These are phyloP conservation scores for Lepidocolaptes lacrymiger DNA, from an alignment of 2,797 vertebrate genomes.

Conservation along the genomic window DNA sequence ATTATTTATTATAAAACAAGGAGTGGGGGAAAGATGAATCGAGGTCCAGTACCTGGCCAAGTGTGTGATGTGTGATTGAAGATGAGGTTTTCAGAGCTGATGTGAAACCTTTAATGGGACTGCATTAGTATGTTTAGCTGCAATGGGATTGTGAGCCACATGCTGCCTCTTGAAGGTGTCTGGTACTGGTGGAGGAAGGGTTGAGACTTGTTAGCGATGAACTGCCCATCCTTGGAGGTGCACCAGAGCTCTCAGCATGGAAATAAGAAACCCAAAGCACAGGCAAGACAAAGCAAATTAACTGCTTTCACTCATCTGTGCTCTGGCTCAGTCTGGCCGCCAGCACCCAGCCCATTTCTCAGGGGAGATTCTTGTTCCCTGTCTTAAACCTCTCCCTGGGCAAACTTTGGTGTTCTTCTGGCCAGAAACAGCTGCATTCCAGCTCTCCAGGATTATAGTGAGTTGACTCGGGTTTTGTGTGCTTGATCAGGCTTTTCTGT, in stretches of 20 bases:
- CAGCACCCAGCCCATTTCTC: not conserved
- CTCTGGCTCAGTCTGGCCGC: not conserved
- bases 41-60: not conserved
- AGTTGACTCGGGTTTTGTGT: fast-evolving
- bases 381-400: not conserved
- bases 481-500: not conserved
- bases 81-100: conserved; percentile 3
- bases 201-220: not conserved
- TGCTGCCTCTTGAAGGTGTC: not conserved
- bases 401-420: not conserved
- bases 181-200: not conserved
- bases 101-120: not conserved
- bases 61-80: not conserved
- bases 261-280: not conserved
- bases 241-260: not conserved
- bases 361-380: not conserved
- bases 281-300: not conserved
- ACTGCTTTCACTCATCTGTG: not conserved
- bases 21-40: not conserved
- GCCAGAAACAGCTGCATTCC: not conserved
- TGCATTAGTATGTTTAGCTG: not conserved
- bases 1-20: conserved; percentile 14
- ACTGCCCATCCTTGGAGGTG: not conserved
- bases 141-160: not conserved
- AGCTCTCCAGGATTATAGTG: not conserved